phyloP scores from a whole-genome alignment of 2,113 vertebrate species.

The Cavia porcellus region DNA sequence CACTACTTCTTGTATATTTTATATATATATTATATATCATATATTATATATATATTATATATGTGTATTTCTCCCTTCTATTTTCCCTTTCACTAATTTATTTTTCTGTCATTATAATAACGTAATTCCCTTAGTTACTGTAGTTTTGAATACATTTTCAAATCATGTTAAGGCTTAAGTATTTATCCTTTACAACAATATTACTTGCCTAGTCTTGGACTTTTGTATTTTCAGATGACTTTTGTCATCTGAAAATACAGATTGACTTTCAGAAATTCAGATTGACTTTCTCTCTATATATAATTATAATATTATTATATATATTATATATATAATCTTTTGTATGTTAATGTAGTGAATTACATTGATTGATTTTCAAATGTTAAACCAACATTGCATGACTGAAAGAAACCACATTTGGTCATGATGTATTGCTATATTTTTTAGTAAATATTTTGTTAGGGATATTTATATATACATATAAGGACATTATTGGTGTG shows the following conservation, averaged over 20 bases:
- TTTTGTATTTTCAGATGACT: not conserved
- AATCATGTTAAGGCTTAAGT: not conserved
- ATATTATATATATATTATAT: not conserved
- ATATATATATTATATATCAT: not conserved
- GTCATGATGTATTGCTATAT: not conserved
- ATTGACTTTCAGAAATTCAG: too few species aligned
- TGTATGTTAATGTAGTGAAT: not conserved
- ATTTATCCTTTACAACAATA: not conserved
- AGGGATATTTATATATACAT: not conserved
- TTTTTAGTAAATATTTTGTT: not conserved
- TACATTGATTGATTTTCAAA: not conserved
- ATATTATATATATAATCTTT: not conserved
- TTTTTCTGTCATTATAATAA: conserved; percentile 25
- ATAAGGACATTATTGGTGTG: not conserved
- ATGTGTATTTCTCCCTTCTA: not conserved
- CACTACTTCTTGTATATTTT: too few species aligned
- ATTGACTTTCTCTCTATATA: too few species aligned
- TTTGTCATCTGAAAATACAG: not conserved
- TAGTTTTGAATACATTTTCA: not conserved
- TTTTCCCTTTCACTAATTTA: not conserved
- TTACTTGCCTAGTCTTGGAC: not conserved
- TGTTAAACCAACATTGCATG: not conserved
- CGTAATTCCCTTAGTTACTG: not conserved
- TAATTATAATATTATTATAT: too few species aligned
- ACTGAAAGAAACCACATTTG: not conserved